Base-by-base conservation (phyloP, 2,888 invertebrate species). In the Buathra laborator region DNA sequence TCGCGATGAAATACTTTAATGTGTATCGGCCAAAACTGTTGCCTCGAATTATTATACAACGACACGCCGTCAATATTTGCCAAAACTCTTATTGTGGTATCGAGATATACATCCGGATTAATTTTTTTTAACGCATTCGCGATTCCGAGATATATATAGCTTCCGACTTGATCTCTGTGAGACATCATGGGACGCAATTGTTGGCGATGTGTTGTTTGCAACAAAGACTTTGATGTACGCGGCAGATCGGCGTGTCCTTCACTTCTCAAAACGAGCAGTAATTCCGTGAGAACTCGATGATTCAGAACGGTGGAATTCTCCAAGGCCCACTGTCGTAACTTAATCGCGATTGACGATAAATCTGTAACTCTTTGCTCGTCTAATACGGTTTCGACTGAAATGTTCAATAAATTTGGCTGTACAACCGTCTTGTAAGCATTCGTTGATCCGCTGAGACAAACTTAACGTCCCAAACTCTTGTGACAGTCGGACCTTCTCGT, bases 1-100 rank as follows among this genome's bases (percentile, higher is more conserved):
- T 71, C 53, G 9, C 7, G 10, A 29, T 71, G 37, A 19, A 32
- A 37, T 1, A 71, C 24, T 53, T 71, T 51, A 3, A 53, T 51
- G 3, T 56, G n/a, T n/a, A 71, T 37, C 5, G 66, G 66, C 66
- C 66, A 66, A 16, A 66, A 66, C 16, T 66, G 44, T 43, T 66
- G 37, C 43, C 43, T 66, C 16, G 66, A 43, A 37, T 16, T 43
- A 5, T 7, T 14, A n/a, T 66, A 66, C 44, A 66, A n/a, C 14
- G 66, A 37, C 2, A 66, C 66, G 16, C 66, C 66, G 16, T 66
- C 66, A 37, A 66, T 43, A 43, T 66, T 66, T 9, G 43, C 48
- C n/a, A 48, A 48, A 10, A 48, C 0, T n/a, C 4, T 48, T 48
- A 48, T 48, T n/a, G 14, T 48, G 48, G 3, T 12, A n/a, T n/a